These are phyloP conservation scores for Alethe castanea DNA, from an alignment of 2,113 vertebrate species.

Conservation along the genomic window DNA sequence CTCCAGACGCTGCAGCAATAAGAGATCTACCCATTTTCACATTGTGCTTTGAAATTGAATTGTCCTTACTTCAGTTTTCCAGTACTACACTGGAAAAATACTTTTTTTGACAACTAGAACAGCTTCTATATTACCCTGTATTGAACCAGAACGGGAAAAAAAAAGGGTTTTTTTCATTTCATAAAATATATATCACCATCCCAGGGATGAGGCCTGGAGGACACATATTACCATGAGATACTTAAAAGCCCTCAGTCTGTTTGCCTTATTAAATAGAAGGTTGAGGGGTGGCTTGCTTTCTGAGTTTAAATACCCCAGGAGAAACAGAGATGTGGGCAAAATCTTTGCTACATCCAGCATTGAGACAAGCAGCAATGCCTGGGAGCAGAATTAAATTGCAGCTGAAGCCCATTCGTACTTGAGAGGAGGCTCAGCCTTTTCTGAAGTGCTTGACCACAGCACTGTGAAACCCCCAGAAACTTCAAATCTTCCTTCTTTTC, in stretches of 20 bases:
- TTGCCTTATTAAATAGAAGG: neutral
- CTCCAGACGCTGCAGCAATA: neutral
- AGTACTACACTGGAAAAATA: neutral
- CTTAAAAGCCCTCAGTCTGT: neutral
- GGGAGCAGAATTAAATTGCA: neutral
- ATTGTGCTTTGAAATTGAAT: neutral
- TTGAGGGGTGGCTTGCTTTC: neutral
- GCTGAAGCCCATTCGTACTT: neutral
- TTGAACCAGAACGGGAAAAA: neutral
- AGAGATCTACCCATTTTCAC: neutral
- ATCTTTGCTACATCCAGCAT: neutral
- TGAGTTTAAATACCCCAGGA: neutral
- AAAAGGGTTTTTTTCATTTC: neutral
- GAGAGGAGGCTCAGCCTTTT: neutral
- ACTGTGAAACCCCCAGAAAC: accelerated
- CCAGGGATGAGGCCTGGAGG: neutral
- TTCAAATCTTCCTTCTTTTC: neutral
- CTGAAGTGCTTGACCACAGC: neutral
- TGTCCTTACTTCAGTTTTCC: neutral
- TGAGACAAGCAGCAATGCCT: neutral
- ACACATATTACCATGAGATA: neutral
- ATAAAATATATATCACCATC: neutral
- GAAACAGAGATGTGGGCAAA: neutral
- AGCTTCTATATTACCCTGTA: neutral
- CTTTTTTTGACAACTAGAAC: neutral